Evolutionary conservation across 2,797 vertebrate species (phyloP).

Genomic region (Danio tinwini): DNA sequence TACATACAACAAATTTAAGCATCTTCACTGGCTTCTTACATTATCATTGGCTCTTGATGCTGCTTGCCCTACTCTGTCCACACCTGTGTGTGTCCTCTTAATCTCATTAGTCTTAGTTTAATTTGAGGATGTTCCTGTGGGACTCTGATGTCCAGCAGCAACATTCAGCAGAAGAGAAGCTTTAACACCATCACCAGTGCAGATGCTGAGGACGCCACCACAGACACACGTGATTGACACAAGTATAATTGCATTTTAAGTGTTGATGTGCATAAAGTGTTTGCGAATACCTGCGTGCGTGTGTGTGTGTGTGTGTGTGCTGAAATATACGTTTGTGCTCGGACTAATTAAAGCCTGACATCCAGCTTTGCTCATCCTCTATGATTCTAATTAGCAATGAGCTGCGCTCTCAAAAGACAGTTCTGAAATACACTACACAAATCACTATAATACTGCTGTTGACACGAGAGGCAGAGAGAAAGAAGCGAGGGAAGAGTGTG

Average conservation of each 20-base stretch:
- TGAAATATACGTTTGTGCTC: constrained; percentile 50
- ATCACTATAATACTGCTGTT: constrained; percentile 56
- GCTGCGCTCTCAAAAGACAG: constrained; percentile 56
- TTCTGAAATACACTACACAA: constrained; percentile 58
- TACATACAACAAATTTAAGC: not conserved
- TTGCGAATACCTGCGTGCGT: constrained; percentile 27
- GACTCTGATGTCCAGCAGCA: not conserved
- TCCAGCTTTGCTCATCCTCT: constrained; percentile 53
- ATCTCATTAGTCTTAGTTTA: not conserved
- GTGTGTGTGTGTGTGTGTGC: constrained; percentile 23
- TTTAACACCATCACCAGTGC: not conserved
- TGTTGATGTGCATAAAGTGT: constrained; percentile 35
- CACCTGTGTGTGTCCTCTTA: constrained; percentile 1
- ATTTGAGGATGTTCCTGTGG: not conserved
- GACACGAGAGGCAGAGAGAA: constrained; percentile 42
- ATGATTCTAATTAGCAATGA: constrained; percentile 60
- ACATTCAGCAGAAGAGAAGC: not conserved
- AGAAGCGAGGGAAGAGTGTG: constrained; percentile 38
- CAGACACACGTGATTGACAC: constrained; percentile 28
- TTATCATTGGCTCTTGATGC: not conserved
- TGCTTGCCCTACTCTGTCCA: not conserved
- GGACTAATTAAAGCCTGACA: constrained; percentile 59
- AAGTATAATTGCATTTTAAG: constrained; percentile 37
- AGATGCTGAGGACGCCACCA: not conserved
- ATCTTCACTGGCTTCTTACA: not conserved